These are phyloP conservation scores for Aphelocoma californica DNA, from an alignment of 2,797 vertebrate species.

Conservation along the genomic window DNA sequence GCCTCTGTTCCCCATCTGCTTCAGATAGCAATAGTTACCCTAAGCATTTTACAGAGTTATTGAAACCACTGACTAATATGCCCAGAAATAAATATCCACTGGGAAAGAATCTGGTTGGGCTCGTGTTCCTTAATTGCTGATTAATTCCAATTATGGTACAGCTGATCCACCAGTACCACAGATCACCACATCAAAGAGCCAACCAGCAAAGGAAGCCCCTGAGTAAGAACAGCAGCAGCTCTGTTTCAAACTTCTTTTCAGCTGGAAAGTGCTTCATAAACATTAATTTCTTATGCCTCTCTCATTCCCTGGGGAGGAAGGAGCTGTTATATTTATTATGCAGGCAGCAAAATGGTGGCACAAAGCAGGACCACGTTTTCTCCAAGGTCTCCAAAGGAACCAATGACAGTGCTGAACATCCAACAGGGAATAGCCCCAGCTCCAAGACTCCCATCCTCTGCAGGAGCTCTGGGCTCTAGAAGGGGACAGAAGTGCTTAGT, in stretches of 20 bases:
- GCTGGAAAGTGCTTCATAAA: background rate
- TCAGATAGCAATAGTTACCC: background rate
- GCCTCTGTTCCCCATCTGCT: background rate
- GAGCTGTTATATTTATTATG: background rate
- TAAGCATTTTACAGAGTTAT: background rate
- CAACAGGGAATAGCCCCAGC: background rate
- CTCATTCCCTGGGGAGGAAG: slow-evolving; percentile 5
- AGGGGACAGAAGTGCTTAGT: background rate
- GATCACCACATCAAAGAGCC: slow-evolving; percentile 34
- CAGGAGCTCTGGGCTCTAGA: background rate
- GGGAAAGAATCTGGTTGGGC: slow-evolving; percentile 11
- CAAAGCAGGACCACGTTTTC: background rate
- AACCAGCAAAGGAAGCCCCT: slow-evolving; percentile 40
- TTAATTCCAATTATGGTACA: slow-evolving; percentile 55
- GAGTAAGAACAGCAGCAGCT: slow-evolving; percentile 19
- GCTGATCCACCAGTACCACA: slow-evolving; percentile 39
- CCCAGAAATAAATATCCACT: slow-evolving; percentile 8
- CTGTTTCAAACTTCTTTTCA: slow-evolving; percentile 2
- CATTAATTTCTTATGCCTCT: background rate
- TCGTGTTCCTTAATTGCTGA: slow-evolving; percentile 36
- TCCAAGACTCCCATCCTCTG: background rate
- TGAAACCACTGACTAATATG: slow-evolving; percentile 23
- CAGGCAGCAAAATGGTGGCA: background rate
- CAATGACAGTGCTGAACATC: accelerated
- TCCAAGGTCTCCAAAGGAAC: background rate